Base-by-base conservation (phyloP, 2,113 vertebrate genomes). In the Murina feae region DNA sequence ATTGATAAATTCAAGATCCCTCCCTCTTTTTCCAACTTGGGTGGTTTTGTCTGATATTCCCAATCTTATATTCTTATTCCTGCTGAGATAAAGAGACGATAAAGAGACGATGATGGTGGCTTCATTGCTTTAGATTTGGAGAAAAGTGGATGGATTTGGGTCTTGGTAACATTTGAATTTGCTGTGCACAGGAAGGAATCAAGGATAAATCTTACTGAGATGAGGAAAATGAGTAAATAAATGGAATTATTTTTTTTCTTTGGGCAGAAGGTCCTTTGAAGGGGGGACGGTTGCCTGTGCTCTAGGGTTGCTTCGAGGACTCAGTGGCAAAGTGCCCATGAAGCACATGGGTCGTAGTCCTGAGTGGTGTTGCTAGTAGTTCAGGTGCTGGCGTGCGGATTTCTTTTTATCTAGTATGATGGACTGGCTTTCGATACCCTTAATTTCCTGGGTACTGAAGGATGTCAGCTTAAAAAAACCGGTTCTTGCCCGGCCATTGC, bases 291-390 rank as follows among this genome's bases (percentile, higher is more conserved):
- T 60, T 11, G 25, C 55, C 58, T 69, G 0, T 79, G 12, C 21
- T 68, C 0, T 49, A n/a, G 14, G 42, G 32, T 69, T 60, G 37
- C 53, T 37, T 6, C 23, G 23, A 16, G 23, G 32, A 65, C 20
- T 71, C 58, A 20, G 10, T 80, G 75, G 74, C 44, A 42, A 18
- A 28, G 37, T 7, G 17, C 53, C 2, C 6, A 5, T 8, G 32
- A 66, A 63, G 69, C 21, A 17, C 5, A 0, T 37, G 42, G 23
- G 16, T 35, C 32, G 1, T 25, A 2, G 13, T 7, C 23, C n/a
- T 68, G 32, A 66, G 4, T 12, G 35, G 0, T 32, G 4, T 3
- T 53, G 35, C 71, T 21, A 2, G 2, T 18, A 3, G n/a, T 28
- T n/a, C 30, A 4, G 32, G 13, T 35, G 23, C 71, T 63, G 35